Evolutionary conservation across 2,113 vertebrate species (phyloP), one percentile per base, ranked within the genome.

Genomic region (Aphyosemion australe): DNA sequence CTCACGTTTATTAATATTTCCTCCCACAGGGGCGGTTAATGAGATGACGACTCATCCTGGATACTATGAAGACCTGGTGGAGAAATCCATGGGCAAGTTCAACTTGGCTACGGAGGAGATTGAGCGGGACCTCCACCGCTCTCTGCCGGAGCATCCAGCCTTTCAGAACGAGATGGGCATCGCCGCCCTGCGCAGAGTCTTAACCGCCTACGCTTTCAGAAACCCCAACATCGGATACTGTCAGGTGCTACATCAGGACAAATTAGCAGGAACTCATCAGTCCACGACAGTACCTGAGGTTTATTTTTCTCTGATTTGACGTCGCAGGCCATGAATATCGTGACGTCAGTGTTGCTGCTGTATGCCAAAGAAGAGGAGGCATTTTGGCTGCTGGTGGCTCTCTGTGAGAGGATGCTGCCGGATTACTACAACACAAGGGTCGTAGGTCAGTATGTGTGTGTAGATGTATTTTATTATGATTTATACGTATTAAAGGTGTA

Each of bases 131-230:
- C 89, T 99, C 45, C 97, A 99, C 80, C 97, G 97, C 77, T 99
- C 97, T 1, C 95, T 99, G 12, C 97, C 97, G 0, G 97, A 99
- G 11, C 97, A 99, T 65, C 97, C 97, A 0, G 97, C 97, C 0
- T 99, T 99, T 83, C 97, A 99, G 91, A 99, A 99, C 0, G 97
- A 99, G 88, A 98, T 99, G 93, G 97, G 97, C 55, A 99, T 99
- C 45, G 97, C 96, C 0, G 97, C 97, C 20, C 90, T 99, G 49
- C 92, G 97, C 68, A 93, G 97, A 72, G 97, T 99, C 47, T 89
- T 99, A 59, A 99, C 97, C 0, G 97, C 97, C 3, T 99, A 99
- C 21, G 97, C 97, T 1, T 99, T 99, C 84, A 94, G 96, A 52
- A 99, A 99, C 83, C 97, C 97, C 69, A 98, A 96, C 88, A 99